Percentiles rank a stretch among this genome's conserved stretches.
Evolutionary conservation across 2,113 vertebrate species (phyloP).

Genomic region (Phylloscopus trochiloides): DNA sequence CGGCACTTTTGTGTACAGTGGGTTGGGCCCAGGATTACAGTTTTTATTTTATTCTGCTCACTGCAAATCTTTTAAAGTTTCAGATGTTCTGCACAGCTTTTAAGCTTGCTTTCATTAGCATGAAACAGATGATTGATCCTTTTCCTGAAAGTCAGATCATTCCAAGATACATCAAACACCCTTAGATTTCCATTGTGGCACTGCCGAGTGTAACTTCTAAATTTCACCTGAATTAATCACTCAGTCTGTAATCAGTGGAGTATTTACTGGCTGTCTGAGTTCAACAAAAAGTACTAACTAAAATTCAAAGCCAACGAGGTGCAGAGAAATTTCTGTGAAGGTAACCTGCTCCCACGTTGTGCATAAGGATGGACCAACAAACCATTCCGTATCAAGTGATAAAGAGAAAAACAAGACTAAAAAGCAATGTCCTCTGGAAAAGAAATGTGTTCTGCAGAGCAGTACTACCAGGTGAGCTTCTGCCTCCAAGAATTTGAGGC

Average conservation of each 20-base stretch:
- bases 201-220: neutral
- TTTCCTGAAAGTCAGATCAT: neutral
- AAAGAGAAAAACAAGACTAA: neutral
- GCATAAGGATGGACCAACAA: neutral
- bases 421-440: neutral
- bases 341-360: neutral
- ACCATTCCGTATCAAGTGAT: neutral
- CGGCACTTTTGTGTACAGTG: neutral
- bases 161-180: neutral
- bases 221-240: neutral
- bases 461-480: neutral
- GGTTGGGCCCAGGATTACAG: neutral
- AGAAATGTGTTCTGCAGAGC: neutral
- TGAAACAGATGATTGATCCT: neutral
- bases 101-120: neutral
- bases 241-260: neutral
- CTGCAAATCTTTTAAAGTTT: neutral
- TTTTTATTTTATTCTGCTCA: conserved; percentile 1
- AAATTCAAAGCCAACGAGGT: neutral
- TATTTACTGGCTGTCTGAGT: neutral
- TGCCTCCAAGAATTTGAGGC: neutral
- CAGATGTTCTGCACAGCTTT: neutral
- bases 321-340: neutral
- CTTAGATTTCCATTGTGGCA: neutral
- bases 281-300: neutral